Evolutionary conservation across 2,888 invertebrate species (phyloP).

Genomic region (Dryocosmus kuriphilus): DNA sequence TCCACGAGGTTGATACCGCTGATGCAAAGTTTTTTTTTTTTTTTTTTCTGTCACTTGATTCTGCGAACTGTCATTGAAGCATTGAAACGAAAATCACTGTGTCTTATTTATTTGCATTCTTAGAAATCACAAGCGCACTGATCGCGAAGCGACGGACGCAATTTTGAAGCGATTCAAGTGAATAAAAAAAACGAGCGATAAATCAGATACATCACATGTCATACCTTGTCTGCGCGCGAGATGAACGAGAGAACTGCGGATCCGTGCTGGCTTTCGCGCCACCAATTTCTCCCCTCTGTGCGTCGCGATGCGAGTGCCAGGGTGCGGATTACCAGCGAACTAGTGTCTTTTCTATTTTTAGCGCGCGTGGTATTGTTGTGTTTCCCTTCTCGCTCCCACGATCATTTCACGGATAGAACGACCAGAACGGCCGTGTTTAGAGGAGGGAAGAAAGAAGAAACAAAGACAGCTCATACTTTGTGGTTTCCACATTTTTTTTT

Average conservation of each 20-base stretch:
- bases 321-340: conserved; percentile 44
- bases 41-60: conserved; percentile 14
- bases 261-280: conserved; percentile 40
- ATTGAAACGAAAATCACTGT: conserved; percentile 19
- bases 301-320: conserved; percentile 51
- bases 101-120: conserved; percentile 12
- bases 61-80: conserved; percentile 8
- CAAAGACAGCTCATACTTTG: conserved; percentile 9
- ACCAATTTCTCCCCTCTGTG: conserved; percentile 20
- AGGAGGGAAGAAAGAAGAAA: conserved; percentile 21
- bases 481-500: not conserved
- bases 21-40: conserved; percentile 2
- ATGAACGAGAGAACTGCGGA: conserved; percentile 59
- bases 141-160: conserved; percentile 11
- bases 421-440: conserved; percentile 9
- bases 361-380: conserved; percentile 34
- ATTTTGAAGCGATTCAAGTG: not conserved
- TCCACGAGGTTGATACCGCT: not conserved
- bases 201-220: conserved; percentile 7
- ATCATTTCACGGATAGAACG: conserved; percentile 30
- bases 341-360: conserved; percentile 21
- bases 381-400: conserved; percentile 35
- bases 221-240: conserved; percentile 49
- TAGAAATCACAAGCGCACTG: conserved; percentile 1
- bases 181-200: conserved; percentile 35